These are phyloP conservation scores for Triplophysa tibetana DNA, from an alignment of 2,113 vertebrate genomes.

Conservation along the genomic window DNA sequence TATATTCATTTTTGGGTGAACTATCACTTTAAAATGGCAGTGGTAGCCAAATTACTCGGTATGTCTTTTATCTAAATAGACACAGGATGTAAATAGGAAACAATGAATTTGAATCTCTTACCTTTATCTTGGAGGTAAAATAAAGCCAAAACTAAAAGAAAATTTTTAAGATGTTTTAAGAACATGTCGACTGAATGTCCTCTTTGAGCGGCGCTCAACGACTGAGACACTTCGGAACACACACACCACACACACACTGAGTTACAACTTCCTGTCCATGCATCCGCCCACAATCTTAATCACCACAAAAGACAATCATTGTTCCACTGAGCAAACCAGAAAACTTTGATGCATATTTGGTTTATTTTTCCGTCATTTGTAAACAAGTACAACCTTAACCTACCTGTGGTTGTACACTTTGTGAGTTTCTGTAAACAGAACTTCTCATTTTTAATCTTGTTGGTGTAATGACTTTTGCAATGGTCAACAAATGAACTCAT, in stretches of 20 bases:
- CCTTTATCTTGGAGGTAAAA: not conserved
- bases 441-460: too few species aligned
- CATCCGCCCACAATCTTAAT: not conserved
- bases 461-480: too few species aligned
- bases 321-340: not conserved
- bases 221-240: not conserved
- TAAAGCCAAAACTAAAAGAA: not conserved
- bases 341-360: not conserved
- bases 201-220: not conserved
- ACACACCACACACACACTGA: not conserved
- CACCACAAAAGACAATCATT: not conserved
- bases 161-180: not conserved
- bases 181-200: slow-evolving; percentile 9
- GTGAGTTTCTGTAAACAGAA: too few species aligned
- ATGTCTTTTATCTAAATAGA: too few species aligned
- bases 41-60: too few species aligned
- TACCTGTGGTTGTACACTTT: too few species aligned
- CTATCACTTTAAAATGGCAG: too few species aligned
- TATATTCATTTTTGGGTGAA: too few species aligned
- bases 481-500: too few species aligned
- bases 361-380: too few species aligned
- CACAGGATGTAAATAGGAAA: not conserved
- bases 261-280: slow-evolving; percentile 13
- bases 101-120: slow-evolving; percentile 16
- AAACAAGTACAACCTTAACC: too few species aligned